Base-by-base conservation (phyloP, 2,888 invertebrate species). In the Ophion ellenae region DNA sequence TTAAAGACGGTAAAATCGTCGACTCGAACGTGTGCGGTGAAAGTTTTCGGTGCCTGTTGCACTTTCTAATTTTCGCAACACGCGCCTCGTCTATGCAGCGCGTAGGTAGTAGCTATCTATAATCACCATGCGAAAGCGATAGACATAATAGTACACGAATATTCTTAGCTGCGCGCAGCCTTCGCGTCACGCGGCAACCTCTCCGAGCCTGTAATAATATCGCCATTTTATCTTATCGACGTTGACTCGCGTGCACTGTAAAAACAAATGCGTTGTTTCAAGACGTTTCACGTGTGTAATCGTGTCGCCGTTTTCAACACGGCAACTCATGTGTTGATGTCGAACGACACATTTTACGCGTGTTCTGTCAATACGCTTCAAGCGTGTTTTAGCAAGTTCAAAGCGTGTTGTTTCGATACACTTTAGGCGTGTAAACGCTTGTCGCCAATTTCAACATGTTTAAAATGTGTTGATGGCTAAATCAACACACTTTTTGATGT, bases 211-310 rank as follows among this genome's bases (percentile, higher is more conserved):
- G 17, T 32, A 76, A 57, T 66, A 53, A 66, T 53, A 14, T 66
- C 14, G 36, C 53, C 32, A 20, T 24, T 36, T 76, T 79, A 80
- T 80, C 80, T 80, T 80, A 71, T 73, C 71, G 73, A 40, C 17
- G 59, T 28, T 32, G 80, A 59, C 53, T 10, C n/a, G 53, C 24
- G 36, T n/a, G n/a, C n/a, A n/a, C n/a, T n/a, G n/a, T n/a, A n/a
- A n/a, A n/a, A n/a, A n/a, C n/a, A n/a, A n/a, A n/a, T n/a, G n/a
- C n/a, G n/a, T n/a, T n/a, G n/a, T n/a, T n/a, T n/a, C n/a, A n/a
- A n/a, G n/a, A n/a, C n/a, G n/a, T n/a, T n/a, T n/a, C n/a, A n/a
- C n/a, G n/a, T n/a, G n/a, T n/a, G n/a, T n/a, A n/a, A n/a, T n/a
- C n/a, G n/a, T n/a, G n/a, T n/a, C n/a, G n/a, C n/a, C n/a, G n/a